Conservation (phyloP, 2,888 invertebrate genomes). For the Siphlonurus alternatus region DNA sequence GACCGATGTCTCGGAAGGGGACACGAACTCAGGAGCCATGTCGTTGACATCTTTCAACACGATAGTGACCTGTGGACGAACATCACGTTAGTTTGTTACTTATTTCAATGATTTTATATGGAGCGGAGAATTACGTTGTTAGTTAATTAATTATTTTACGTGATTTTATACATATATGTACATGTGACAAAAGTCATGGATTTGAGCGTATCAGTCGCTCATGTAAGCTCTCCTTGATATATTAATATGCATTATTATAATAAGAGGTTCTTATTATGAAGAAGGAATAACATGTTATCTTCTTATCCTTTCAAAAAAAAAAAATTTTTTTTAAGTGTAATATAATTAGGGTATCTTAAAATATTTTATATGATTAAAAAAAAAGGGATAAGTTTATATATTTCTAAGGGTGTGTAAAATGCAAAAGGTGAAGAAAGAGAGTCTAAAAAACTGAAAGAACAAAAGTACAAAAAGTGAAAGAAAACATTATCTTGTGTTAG, state of each 20-base stretch:
- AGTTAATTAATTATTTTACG: too few species aligned
- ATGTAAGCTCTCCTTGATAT: too few species aligned
- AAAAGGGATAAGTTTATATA: too few species aligned
- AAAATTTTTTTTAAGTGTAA: neutral
- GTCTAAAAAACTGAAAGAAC: neutral
- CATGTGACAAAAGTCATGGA: neutral
- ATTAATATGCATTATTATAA: too few species aligned
- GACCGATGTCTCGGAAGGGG: conserved; percentile 59
- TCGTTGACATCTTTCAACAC: conserved; percentile 83
- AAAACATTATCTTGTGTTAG: neutral
- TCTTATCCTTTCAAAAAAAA: too few species aligned
- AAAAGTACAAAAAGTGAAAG: neutral
- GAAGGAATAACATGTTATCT: too few species aligned
- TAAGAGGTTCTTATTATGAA: too few species aligned
- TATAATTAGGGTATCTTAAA: neutral
- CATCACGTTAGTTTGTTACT: conserved; percentile 11
- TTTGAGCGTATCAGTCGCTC: neutral
- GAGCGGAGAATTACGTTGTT: too few species aligned
- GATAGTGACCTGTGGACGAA: conserved; percentile 55
- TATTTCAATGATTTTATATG: neutral
- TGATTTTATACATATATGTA: too few species aligned
- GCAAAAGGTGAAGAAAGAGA: neutral
- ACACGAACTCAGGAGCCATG: conserved; percentile 71
- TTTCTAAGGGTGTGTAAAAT: too few species aligned
- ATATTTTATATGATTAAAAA: too few species aligned